A percentile compares a stretch with the other conserved stretches of the same genome.
These are phyloP conservation scores for Hippocampus mohnikei DNA, from an alignment of 2,113 vertebrate genomes.

Conservation along the genomic window DNA sequence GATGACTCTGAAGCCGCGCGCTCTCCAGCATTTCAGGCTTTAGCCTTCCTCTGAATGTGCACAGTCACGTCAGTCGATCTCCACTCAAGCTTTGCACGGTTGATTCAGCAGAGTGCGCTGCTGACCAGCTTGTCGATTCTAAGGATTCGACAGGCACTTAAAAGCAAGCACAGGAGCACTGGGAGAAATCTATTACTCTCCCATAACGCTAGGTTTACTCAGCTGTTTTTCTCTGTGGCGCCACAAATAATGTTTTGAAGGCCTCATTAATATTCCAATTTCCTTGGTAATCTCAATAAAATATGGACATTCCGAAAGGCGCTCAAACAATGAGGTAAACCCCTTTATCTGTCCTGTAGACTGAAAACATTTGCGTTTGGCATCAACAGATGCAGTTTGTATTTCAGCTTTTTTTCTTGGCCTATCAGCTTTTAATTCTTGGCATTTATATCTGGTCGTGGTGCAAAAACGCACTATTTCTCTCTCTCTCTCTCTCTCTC, in stretches of 20 bases:
- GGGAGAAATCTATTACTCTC: conserved; percentile 42
- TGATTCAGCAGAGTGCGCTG: conserved; percentile 8
- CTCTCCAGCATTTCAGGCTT: neutral
- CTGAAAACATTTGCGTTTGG: too few relatives aligned
- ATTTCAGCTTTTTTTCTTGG: too few relatives aligned
- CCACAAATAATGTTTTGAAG: neutral
- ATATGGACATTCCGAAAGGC: neutral
- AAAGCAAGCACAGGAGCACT: conserved; percentile 41
- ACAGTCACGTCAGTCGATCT: neutral
- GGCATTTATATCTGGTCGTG: too few relatives aligned
- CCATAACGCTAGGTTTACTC: conserved; percentile 49
- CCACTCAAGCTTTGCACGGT: neutral
- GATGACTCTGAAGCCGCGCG: neutral
- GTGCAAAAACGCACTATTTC: too few relatives aligned
- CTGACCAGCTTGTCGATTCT: conserved; percentile 17
- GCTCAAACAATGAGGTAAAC: too few relatives aligned
- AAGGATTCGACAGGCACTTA: conserved; percentile 35
- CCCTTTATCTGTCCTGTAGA: too few relatives aligned
- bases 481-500: too few relatives aligned
- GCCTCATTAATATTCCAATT: too few relatives aligned
- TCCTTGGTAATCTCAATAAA: too few relatives aligned
- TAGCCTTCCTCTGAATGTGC: neutral
- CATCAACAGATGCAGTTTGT: too few relatives aligned
- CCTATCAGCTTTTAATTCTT: too few relatives aligned
- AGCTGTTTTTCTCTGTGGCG: conserved; percentile 39